Evolutionary conservation across 2,888 invertebrate genomes (phyloP).

Genomic region (Synanthedon myopaeformis): DNA sequence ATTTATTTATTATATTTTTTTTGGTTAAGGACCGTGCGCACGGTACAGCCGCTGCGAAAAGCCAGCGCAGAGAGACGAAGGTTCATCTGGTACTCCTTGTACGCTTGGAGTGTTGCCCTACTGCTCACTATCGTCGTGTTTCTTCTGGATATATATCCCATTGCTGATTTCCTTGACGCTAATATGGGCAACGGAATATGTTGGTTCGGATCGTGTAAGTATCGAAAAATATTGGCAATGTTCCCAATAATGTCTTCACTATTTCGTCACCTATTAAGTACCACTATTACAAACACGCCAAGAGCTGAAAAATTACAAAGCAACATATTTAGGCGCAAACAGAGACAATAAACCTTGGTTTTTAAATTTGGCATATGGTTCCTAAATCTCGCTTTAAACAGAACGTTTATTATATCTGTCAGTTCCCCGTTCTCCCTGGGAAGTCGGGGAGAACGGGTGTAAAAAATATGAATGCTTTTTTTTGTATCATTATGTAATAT

Average conservation of each 20-base stretch:
- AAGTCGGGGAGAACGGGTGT: too few species aligned
- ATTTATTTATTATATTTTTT: background rate
- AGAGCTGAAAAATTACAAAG: background rate
- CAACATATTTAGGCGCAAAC: background rate
- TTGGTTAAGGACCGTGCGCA: constrained; percentile 51
- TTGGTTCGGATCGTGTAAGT: constrained; percentile 75
- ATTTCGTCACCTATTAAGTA: too few species aligned
- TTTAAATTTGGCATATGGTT: too few species aligned
- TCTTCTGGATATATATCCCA: constrained; percentile 61
- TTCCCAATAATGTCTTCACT: too few species aligned
- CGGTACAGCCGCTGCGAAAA: constrained; percentile 54
- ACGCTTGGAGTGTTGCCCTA: constrained; percentile 78
- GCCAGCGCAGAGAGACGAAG: constrained; percentile 61
- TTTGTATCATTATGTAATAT: too few species aligned
- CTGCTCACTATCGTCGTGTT: constrained; percentile 67
- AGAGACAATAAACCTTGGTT: background rate
- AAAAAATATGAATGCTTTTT: too few species aligned
- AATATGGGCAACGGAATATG: constrained; percentile 73
- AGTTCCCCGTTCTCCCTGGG: too few species aligned
- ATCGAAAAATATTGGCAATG: background rate
- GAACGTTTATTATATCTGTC: too few species aligned
- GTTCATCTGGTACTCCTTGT: constrained; percentile 75
- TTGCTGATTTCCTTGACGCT: constrained; percentile 57
- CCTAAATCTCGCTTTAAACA: too few species aligned
- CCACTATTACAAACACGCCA: background rate